phyloP scores from a whole-genome alignment of 2,113 vertebrate genomes.

The Crotalus horridus region DNA sequence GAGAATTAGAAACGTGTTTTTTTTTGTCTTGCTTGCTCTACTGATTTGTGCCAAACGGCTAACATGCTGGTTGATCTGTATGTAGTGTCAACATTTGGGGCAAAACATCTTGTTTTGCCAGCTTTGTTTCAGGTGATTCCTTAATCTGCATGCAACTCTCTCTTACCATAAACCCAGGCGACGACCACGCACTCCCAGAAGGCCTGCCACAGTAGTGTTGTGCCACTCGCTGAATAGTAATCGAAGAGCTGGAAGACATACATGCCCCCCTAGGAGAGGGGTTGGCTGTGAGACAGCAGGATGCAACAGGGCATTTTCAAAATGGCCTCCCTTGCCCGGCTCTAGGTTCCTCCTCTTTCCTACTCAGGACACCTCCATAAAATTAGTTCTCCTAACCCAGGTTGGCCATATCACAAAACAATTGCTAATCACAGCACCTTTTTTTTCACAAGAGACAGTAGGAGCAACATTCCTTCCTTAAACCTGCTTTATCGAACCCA shows the following conservation, averaged over 20 bases:
- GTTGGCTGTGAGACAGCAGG: background rate
- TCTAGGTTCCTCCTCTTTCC: background rate
- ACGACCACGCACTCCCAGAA: conserved; percentile 92
- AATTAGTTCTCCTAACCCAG: background rate
- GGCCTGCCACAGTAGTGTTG: conserved; percentile 88
- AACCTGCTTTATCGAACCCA: background rate
- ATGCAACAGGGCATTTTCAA: background rate
- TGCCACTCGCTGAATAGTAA: conserved; percentile 90
- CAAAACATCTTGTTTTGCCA: background rate
- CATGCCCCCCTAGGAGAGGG: conserved; percentile 73
- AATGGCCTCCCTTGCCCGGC: background rate
- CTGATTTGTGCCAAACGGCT: background rate
- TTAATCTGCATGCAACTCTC: background rate
- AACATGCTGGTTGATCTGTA: background rate
- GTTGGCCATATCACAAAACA: too few species aligned
- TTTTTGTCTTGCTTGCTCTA: background rate
- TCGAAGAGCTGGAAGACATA: conserved; percentile 93
- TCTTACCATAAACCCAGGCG: conserved; percentile 86
- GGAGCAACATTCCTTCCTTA: background rate
- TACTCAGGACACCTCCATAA: background rate
- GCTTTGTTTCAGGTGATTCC: background rate
- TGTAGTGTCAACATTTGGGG: background rate
- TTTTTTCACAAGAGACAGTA: background rate
- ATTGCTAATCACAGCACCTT: background rate
- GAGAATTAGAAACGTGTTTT: background rate